These are phyloP conservation scores for Germaria angustata DNA, from an alignment of 2,888 invertebrate species.

Conservation along the genomic window DNA sequence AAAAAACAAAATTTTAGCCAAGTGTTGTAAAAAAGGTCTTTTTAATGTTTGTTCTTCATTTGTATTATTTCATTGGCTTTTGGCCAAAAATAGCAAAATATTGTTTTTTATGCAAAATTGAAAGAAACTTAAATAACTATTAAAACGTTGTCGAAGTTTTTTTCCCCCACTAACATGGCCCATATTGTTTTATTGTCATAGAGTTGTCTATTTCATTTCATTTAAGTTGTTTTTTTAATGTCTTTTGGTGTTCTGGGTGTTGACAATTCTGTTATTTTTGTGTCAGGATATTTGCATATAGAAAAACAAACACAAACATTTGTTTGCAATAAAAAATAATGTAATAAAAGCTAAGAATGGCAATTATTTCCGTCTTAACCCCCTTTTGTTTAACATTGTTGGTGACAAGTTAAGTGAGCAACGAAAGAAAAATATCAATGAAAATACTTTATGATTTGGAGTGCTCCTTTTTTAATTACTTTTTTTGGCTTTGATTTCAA, in stretches of 20 bases:
- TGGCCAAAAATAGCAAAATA: conserved; percentile 47
- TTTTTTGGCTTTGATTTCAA: not conserved
- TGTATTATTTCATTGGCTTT: conserved; percentile 40
- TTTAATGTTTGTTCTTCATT: not conserved
- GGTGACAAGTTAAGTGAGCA: conserved; percentile 49
- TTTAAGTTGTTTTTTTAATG: not conserved
- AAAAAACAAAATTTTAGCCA: not conserved
- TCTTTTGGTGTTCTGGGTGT: conserved; percentile 37
- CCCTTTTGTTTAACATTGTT: conserved; percentile 46
- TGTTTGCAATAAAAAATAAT: not conserved
- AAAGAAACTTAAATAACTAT: conserved; percentile 64
- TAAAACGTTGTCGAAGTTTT: conserved; percentile 45
- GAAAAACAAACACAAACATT: conserved; percentile 16
- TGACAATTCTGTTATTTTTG: conserved; percentile 54
- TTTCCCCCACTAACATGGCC: conserved; percentile 32
- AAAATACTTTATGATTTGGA: conserved; percentile 3
- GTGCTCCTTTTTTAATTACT: not conserved
- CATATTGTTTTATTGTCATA: conserved; percentile 59
- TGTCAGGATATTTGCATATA: conserved; percentile 55
- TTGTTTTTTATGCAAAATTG: conserved; percentile 38
- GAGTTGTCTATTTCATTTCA: conserved; percentile 23
- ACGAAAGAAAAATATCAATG: not conserved
- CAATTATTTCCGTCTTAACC: conserved; percentile 44
- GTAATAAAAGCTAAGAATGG: not conserved
- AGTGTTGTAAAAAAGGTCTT: not conserved